Evolutionary conservation across 2,888 invertebrate genomes (phyloP).

Genomic region (Belgica antarctica): DNA sequence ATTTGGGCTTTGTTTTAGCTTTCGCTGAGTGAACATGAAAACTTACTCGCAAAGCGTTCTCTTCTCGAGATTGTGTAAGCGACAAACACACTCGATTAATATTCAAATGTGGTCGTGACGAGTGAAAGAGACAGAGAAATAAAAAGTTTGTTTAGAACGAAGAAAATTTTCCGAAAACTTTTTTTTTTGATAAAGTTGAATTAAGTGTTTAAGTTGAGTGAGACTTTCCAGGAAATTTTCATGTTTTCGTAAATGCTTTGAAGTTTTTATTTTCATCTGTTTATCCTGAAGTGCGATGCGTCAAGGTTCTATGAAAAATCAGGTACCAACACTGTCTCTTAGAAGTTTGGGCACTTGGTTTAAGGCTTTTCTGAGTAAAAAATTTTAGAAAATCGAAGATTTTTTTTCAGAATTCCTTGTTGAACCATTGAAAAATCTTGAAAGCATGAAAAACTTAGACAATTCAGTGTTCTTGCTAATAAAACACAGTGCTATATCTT

Average conservation of each 20-base stretch:
- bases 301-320: too few species aligned
- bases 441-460: too few species aligned
- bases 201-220: not conserved
- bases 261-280: too few species aligned
- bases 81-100: not conserved
- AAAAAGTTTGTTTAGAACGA: too few species aligned
- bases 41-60: conserved; percentile 19
- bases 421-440: too few species aligned
- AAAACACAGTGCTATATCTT: conserved; percentile 1
- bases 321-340: too few species aligned
- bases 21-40: not conserved
- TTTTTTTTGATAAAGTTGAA: conserved; percentile 9
- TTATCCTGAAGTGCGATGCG: too few species aligned
- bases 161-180: not conserved
- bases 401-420: too few species aligned
- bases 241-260: conserved; percentile 13
- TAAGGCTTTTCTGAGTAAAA: too few species aligned
- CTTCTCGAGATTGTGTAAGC: conserved; percentile 24
- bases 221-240: not conserved
- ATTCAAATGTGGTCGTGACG: conserved; percentile 17
- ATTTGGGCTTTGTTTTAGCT: conserved; percentile 40
- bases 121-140: not conserved
- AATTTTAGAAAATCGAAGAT: too few species aligned
- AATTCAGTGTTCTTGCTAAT: not conserved
- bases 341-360: too few species aligned